A percentile compares a stretch with the other conserved stretches of the same genome.
These are phyloP conservation scores for Allobates femoralis DNA, from an alignment of 2,797 vertebrate genomes.

Conservation along the genomic window DNA sequence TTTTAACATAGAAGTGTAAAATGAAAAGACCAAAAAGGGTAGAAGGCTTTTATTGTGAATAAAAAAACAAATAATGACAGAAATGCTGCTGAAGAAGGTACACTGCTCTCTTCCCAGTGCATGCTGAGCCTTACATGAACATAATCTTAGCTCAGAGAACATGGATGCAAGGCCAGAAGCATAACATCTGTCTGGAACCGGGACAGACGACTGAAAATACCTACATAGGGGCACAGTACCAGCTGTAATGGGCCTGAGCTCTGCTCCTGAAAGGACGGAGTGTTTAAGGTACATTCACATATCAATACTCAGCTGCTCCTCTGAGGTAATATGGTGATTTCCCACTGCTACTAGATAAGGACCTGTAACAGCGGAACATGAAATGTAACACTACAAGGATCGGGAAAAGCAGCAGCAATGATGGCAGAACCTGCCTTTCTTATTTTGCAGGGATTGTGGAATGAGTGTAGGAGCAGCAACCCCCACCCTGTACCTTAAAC, in stretches of 20 bases:
- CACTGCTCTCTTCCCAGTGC: conserved; percentile 24
- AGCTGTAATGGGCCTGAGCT: conserved; percentile 41
- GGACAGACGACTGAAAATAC: conserved; percentile 41
- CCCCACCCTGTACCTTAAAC: conserved; percentile 64
- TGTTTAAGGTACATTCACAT: conserved; percentile 57
- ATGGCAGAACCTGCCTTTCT: neutral
- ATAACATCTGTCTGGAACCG: conserved; percentile 26
- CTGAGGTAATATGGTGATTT: conserved; percentile 66
- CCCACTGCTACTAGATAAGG: conserved; percentile 58
- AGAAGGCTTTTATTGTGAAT: conserved; percentile 57
- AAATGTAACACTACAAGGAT: conserved; percentile 59
- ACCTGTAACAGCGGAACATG: conserved; percentile 49
- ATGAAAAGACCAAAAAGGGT: conserved; percentile 29
- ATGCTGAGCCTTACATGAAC: conserved; percentile 40
- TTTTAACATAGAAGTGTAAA: neutral
- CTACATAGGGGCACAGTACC: conserved; percentile 32
- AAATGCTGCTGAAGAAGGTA: conserved; percentile 44
- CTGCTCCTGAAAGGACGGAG: conserved; percentile 32
- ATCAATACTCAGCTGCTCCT: conserved; percentile 23
- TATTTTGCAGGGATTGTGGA: conserved; percentile 22
- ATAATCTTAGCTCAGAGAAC: conserved; percentile 34
- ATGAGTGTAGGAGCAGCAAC: conserved; percentile 66
- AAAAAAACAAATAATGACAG: conserved; percentile 26
- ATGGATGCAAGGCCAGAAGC: conserved; percentile 13
- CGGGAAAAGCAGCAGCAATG: neutral